Conservation (phyloP, 1,140 invertebrate species). For the Leptonema lineaticorne region DNA sequence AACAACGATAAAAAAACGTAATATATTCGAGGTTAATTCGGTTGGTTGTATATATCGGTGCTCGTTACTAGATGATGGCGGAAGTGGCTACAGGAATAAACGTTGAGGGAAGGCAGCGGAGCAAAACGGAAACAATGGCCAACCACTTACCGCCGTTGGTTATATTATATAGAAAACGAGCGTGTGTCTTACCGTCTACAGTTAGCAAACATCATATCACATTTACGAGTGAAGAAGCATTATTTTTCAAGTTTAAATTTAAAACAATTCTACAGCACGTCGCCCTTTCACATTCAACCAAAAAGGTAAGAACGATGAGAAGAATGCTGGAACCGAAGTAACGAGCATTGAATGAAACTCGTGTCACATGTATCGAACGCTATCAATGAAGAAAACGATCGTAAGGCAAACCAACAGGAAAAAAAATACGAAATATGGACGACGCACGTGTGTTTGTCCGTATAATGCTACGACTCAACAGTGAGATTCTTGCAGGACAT, state of each 20-base stretch:
- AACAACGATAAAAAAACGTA: too few relatives aligned
- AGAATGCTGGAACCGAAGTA: background rate
- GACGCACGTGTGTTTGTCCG: background rate
- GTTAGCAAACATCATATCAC: background rate
- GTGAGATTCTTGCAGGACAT: slow-evolving; percentile 11
- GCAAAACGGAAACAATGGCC: slow-evolving; percentile 37
- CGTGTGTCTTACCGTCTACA: slow-evolving; percentile 7
- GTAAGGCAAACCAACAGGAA: background rate
- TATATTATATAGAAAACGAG: slow-evolving; percentile 14
- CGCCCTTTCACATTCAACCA: background rate
- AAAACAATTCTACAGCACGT: too few relatives aligned
- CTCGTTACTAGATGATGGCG: slow-evolving; percentile 10
- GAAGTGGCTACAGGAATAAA: slow-evolving; percentile 21
- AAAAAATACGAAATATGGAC: background rate
- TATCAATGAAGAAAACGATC: slow-evolving; percentile 33
- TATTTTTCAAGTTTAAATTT: too few relatives aligned
- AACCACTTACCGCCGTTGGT: background rate
- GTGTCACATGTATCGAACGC: slow-evolving; percentile 30
- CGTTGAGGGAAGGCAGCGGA: slow-evolving; percentile 26
- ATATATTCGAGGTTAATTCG: background rate
- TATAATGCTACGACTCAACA: background rate
- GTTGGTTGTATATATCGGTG: background rate
- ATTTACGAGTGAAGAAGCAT: background rate
- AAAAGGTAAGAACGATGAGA: slow-evolving; percentile 4
- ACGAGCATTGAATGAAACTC: slow-evolving; percentile 33